Evolutionary conservation across 2,113 vertebrate genomes (phyloP).

Genomic region (Dipodomys stephensi): DNA sequence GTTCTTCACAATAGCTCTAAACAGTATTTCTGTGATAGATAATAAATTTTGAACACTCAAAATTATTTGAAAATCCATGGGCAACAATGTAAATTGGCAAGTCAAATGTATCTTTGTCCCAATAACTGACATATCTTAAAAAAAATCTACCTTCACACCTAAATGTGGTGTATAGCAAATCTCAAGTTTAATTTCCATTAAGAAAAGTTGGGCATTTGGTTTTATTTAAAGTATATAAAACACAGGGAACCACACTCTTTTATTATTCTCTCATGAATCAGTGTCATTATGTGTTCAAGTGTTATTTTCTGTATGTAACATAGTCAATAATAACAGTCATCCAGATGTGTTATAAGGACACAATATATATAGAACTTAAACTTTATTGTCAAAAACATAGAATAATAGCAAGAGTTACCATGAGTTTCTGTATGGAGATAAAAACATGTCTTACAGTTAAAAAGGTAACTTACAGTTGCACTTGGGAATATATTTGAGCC

Average conservation of each 20-base stretch:
- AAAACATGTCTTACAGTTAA: neutral
- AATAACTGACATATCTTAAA: neutral
- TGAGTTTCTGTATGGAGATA: neutral
- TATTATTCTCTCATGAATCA: neutral
- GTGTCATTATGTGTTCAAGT: neutral
- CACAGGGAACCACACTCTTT: neutral
- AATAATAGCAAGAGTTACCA: neutral
- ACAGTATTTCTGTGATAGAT: constrained; percentile 17
- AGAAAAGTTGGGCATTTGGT: neutral
- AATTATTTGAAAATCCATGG: constrained; percentile 23
- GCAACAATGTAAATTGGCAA: neutral
- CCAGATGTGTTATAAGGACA: neutral
- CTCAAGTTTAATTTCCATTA: neutral
- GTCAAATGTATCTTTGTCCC: constrained; percentile 5
- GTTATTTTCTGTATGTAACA: neutral
- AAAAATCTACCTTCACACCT: neutral
- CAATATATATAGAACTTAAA: neutral
- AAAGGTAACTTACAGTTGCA: neutral
- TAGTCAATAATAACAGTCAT: neutral
- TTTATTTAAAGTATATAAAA: constrained; percentile 37
- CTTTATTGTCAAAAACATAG: neutral
- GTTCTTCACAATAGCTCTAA: neutral
- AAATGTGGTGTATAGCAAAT: neutral
- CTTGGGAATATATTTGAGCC: neutral
- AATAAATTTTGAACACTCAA: neutral